Evolutionary conservation across 92 coral and sea anemone species (phyloP).

Genomic region (Anthopleura xanthogrammica): DNA sequence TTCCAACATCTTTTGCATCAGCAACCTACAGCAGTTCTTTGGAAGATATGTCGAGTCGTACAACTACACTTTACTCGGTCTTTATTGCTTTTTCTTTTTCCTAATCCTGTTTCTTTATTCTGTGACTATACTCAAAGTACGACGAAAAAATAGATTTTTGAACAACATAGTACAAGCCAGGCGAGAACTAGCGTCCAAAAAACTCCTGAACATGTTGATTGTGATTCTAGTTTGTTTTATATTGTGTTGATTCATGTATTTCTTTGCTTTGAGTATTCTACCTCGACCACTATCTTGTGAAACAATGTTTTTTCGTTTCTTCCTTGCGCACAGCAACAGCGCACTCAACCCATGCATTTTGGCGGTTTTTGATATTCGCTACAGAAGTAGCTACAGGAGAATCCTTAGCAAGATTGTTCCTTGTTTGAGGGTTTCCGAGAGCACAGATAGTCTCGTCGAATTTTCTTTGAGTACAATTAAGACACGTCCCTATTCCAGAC

Average conservation of each 20-base stretch:
- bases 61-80: neutral
- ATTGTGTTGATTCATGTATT: conserved; percentile 49
- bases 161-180: conserved; percentile 10
- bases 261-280: conserved; percentile 33
- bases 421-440: neutral
- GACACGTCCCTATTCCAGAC: neutral
- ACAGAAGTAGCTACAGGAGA: conserved; percentile 40
- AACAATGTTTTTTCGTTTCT: conserved; percentile 37
- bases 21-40: conserved; percentile 25
- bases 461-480: neutral
- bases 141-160: neutral
- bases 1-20: conserved; percentile 13
- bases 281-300: conserved; percentile 19
- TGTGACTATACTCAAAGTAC: conserved; percentile 8
- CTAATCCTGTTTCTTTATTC: conserved; percentile 23
- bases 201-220: conserved; percentile 38
- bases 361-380: conserved; percentile 35
- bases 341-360: conserved; percentile 46
- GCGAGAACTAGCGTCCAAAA: conserved; percentile 32
- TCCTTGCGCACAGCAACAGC: conserved; percentile 57
- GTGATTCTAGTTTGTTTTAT: conserved; percentile 43
- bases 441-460: neutral
- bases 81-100: conserved; percentile 36
- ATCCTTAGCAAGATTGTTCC: neutral
- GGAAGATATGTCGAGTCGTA: neutral